Evolutionary conservation across 1,140 invertebrate species (phyloP), one percentile per base, ranked within the genome.

Genomic region (Mesaphorura yosii): DNA sequence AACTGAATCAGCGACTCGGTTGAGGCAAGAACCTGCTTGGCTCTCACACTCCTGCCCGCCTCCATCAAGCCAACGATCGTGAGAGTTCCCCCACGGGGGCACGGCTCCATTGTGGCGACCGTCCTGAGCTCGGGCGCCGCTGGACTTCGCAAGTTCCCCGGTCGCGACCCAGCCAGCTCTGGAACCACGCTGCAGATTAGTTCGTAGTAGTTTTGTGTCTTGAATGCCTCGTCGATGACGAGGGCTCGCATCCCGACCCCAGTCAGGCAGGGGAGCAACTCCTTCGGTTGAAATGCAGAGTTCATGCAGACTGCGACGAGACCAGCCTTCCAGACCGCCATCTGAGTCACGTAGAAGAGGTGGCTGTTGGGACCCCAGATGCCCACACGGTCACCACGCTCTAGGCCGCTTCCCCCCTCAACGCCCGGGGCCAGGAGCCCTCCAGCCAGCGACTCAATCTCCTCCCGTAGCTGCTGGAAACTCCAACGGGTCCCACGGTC

Each of bases 301-400:
- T 97, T 96, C 6, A 94, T 77, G 41, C 71, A 73, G 71, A 88
- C 90, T 53, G 83, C 68, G 53, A 92, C 77, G 1, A 92, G 68
- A 0, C 93, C 94, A 6, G 81, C 79, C 58, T 88, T 79, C 0
- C 82, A 79, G 3, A 83, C 80, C 0, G 83, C 91, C 56, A 88
- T 73, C 62, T 84, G 76, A 0, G 79, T 73, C 0, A 93, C 1
- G 2, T 85, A 72, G 90, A 91, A 97, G 64, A 88, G 81, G 3
- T 80, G 65, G 22, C 75, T 74, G 69, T 95, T 98, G 0, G 90
- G 88, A 0, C 82, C 80, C 85, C 86, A 95, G 14, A 97, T 73
- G 0, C 84, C 92, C 1, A 98, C 61, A 6, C 84, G 68, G 65
- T 97, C 91, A 0, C 88, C 89, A 45, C 71, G 76, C 53, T 80